phyloP scores from a whole-genome alignment of 2,797 vertebrate species.

The Aldrovandia affinis region DNA sequence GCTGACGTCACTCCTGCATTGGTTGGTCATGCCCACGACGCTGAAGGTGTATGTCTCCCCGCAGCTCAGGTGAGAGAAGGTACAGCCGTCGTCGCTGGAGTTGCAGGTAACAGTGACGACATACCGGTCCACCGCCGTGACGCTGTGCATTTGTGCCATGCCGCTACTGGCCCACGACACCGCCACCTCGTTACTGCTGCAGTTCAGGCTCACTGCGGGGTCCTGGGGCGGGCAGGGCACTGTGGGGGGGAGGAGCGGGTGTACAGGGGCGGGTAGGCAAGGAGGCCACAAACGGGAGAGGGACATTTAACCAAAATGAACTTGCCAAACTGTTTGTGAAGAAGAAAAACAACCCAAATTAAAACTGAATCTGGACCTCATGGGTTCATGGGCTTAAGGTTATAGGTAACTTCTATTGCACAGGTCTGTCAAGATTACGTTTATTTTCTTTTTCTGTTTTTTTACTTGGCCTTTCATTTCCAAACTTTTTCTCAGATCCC shows the following conservation, averaged over 20 bases:
- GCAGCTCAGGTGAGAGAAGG: conserved; percentile 64
- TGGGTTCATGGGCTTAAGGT: too few relatives aligned
- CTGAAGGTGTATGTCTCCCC: conserved; percentile 66
- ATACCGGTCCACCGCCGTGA: conserved; percentile 45
- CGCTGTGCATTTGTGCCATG: conserved; percentile 58
- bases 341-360: too few relatives aligned
- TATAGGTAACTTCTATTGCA: too few relatives aligned
- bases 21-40: conserved; percentile 59
- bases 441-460: too few relatives aligned
- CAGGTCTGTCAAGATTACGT: too few relatives aligned
- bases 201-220: conserved; percentile 54
- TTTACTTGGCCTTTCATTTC: too few relatives aligned
- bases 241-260: conserved; percentile 29
- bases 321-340: too few relatives aligned
- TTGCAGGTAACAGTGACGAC: conserved; percentile 58
- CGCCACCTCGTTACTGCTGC: conserved; percentile 55
- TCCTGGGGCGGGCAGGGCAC: conserved; percentile 65
- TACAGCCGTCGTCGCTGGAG: conserved; percentile 54
- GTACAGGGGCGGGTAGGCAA: not conserved
- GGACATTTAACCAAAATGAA: too few relatives aligned
- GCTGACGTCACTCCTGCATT: conserved; percentile 61
- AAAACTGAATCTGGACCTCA: too few relatives aligned
- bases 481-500: too few relatives aligned
- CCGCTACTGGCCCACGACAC: conserved; percentile 55
- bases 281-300: too few relatives aligned